Percentiles rank a stretch among this genome's conserved stretches.
Evolutionary conservation across 1,140 invertebrate genomes (phyloP).

Genomic region (Dendrolimus kikuchii): DNA sequence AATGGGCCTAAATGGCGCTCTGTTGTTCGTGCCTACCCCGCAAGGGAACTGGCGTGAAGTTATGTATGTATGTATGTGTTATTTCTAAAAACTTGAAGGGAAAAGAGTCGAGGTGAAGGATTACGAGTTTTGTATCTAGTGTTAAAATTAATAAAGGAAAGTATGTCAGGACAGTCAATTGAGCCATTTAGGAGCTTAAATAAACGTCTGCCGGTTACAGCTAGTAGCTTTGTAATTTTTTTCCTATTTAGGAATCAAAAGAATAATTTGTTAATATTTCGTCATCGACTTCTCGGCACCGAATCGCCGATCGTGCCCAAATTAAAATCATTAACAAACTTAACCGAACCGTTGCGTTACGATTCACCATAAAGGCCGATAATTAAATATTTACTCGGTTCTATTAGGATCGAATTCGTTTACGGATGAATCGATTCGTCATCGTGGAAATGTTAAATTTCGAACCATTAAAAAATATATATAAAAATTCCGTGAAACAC

Average conservation of each 20-base stretch:
- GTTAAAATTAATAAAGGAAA: conserved; percentile 13
- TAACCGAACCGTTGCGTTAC: conserved; percentile 54
- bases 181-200: no score
- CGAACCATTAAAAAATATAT: conserved; percentile 33
- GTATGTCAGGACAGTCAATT: no score
- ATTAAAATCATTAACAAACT: conserved; percentile 54
- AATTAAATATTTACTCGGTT: conserved; percentile 67
- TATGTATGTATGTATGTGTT: no score
- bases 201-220: no score
- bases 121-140: no score
- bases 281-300: conserved; percentile 17
- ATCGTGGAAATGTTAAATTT: conserved; percentile 53
- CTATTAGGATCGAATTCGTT: conserved; percentile 47
- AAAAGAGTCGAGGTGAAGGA: no score
- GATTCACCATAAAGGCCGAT: conserved; percentile 55
- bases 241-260: conserved; percentile 14
- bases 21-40: no score
- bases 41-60: no score
- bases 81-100: no score
- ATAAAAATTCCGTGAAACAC: conserved; percentile 51
- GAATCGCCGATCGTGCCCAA: conserved; percentile 26
- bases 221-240: conserved; percentile 10
- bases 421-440: conserved; percentile 56
- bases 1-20: no score
- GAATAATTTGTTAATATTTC: conserved; percentile 17